Evolutionary conservation across 2,113 vertebrate species (phyloP).

Genomic region (Pteruthius melanotis): DNA sequence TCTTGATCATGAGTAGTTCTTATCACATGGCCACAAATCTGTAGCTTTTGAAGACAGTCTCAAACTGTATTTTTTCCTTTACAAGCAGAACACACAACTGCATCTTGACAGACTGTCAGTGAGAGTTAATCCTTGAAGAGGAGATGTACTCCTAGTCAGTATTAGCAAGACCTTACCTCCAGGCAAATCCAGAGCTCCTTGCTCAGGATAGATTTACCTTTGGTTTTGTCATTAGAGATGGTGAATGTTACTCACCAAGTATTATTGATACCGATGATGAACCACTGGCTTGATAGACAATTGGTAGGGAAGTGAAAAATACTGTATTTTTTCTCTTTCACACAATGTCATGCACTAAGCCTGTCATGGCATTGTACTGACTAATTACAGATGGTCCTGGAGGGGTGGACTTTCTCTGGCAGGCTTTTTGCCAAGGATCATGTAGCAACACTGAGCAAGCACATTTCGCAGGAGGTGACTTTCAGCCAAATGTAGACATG

Average conservation of each 20-base stretch:
- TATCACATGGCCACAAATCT: background rate
- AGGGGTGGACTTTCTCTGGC: background rate
- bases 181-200: background rate
- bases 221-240: background rate
- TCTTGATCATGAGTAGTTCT: background rate
- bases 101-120: background rate
- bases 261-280: background rate
- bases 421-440: background rate
- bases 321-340: background rate
- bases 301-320: background rate
- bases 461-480: accelerated
- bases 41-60: background rate
- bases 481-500: background rate
- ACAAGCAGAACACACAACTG: background rate
- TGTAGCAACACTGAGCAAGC: background rate
- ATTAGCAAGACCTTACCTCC: background rate
- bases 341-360: background rate
- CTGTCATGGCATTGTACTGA: no score
- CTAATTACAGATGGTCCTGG: background rate
- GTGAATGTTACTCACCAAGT: background rate
- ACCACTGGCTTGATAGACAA: background rate
- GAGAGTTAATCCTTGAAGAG: background rate
- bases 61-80: background rate
- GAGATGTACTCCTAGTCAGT: background rate
- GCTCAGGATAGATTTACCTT: background rate